Conservation (phyloP, 1,140 invertebrate genomes). For the Orchesella cincta region DNA sequence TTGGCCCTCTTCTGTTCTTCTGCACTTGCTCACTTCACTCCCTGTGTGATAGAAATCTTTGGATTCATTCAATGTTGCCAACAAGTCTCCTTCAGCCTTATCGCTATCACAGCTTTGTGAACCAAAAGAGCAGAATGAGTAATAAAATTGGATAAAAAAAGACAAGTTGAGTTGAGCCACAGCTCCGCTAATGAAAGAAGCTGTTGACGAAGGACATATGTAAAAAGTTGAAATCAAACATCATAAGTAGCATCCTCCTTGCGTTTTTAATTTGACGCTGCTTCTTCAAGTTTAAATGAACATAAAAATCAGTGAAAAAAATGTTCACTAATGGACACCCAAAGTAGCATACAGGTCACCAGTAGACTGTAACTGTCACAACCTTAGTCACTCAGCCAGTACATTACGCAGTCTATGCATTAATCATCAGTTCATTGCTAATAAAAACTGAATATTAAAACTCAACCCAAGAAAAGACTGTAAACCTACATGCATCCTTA, state of each 20-base stretch:
- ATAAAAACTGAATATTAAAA: not conserved
- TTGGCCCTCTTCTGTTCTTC: not conserved
- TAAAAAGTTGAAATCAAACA: not conserved
- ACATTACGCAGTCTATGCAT: too few species aligned
- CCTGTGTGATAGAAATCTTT: too few species aligned
- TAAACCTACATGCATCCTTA: not conserved
- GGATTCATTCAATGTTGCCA: too few species aligned
- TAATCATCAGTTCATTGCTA: not conserved
- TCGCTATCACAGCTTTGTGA: not conserved
- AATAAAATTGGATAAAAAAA: not conserved
- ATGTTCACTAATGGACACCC: not conserved
- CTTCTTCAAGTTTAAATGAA: not conserved
- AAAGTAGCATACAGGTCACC: not conserved
- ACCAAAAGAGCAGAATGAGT: not conserved
- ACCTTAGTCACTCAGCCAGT: not conserved
- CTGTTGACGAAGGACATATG: not conserved
- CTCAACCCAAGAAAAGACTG: not conserved
- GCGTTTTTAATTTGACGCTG: not conserved
- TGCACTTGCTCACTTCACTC: not conserved
- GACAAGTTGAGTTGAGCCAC: not conserved
- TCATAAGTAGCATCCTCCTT: not conserved
- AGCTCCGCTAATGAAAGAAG: not conserved
- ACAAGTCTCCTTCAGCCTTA: conserved; percentile 9
- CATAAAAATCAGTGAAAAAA: not conserved
- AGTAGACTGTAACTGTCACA: not conserved